These are phyloP conservation scores for Phrixothrix hirtus DNA, from an alignment of 2,888 invertebrate genomes.

Conservation along the genomic window DNA sequence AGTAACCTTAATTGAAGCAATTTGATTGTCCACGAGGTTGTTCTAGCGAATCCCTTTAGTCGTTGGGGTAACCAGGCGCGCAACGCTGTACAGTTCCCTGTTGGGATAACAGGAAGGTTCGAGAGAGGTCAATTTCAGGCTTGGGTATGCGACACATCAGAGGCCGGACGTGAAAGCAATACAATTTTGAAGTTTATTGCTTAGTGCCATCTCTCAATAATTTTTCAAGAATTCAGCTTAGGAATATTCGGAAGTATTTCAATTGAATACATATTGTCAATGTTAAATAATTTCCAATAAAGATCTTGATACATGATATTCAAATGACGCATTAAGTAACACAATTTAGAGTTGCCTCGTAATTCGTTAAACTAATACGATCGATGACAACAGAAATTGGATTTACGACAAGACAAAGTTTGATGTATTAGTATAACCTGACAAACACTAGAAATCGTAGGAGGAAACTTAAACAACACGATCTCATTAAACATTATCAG, in stretches of 20 bases:
- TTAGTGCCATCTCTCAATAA: conserved; percentile 3
- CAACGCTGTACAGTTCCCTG: conserved; percentile 13
- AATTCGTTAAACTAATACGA: no score
- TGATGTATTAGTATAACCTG: neutral
- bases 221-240: no score
- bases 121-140: conserved; percentile 20
- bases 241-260: neutral
- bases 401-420: neutral
- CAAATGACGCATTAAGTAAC: no score
- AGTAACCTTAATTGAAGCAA: conserved; percentile 23
- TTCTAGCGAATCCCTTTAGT: conserved; percentile 21
- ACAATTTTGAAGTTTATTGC: conserved; percentile 7
- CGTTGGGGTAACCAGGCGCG: conserved; percentile 15
- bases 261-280: no score
- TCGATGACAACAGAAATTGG: neutral
- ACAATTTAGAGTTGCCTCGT: no score
- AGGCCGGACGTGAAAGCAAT: conserved; percentile 6
- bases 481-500: no score
- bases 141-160: conserved; percentile 5
- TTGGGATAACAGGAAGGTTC: conserved; percentile 16
- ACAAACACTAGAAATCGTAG: no score
- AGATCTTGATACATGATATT: no score
- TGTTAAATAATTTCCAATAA: no score
- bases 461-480: no score
- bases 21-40: conserved; percentile 24